Base-by-base conservation (phyloP, 2,113 vertebrate species). In the Okapia johnstoni region DNA sequence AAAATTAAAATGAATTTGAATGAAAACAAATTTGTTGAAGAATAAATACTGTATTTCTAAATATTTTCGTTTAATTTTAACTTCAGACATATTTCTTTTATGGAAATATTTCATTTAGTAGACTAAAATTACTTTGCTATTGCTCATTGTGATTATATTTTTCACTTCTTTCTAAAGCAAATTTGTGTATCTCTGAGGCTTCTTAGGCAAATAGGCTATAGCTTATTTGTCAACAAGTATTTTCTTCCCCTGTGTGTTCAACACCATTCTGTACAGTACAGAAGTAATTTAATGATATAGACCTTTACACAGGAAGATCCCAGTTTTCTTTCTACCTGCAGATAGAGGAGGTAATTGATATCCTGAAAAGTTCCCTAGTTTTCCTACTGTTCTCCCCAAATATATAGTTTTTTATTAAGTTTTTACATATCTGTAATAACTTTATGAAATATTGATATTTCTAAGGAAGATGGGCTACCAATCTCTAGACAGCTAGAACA, bases 1-100 rank as follows among this genome's bases (percentile, higher is more conserved):
- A 87, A 89, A 81, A 86, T 91, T 79, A 70, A 94, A 58, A 30
- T 77, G 26, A 26, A 80, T 87, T 90, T 83, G 6, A 70, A 70
- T 87, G 4, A 87, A 80, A 88, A 88, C 70, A 17, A n/a, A 54
- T 89, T 66, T 16, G 14, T 28, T 48, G 57, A 55, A 61, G 55
- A 93, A 46, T 3, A 85, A 28, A 40, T 73, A 55, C 23, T 80
- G 2, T 8, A 21, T 86, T 55, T 93, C 6, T 94, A 89, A 89
- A 52, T 86, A 30, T 63, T 36, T 70, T 33, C 60, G 90, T 85
- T 79, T 93, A 76, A 87, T 61, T 88, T 26, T 92, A 81, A 25
- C 5, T 54, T 54, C 9, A 48, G 26, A 13, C 10, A 33, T 91
- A 52, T 73, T 77, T 86, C 33, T 92, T 61, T 52, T 90, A 36